These are phyloP conservation scores for Cichladusa arquata DNA, from an alignment of 2,113 vertebrate species.

Conservation along the genomic window DNA sequence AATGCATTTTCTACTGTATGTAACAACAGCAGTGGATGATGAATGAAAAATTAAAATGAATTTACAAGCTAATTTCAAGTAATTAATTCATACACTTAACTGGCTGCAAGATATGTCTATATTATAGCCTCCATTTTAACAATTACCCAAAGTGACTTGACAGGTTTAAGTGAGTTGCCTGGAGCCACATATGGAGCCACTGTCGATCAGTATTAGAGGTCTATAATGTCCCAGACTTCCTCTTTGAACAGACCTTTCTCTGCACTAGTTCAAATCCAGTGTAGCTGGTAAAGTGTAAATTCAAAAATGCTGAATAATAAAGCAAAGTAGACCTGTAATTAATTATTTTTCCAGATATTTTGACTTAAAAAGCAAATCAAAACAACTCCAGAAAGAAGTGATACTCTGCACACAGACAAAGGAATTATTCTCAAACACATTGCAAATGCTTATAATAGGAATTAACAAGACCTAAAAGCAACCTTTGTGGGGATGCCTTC, in stretches of 20 bases:
- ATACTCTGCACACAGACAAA: background rate
- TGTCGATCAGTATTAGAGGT: constrained; percentile 12
- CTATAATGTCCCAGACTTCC: background rate
- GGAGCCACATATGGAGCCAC: background rate
- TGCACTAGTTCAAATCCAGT: background rate
- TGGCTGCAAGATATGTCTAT: background rate
- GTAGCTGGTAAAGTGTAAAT: background rate
- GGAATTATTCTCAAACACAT: background rate
- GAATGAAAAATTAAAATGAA: background rate
- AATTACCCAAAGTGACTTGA: constrained; percentile 26
- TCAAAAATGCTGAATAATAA: background rate
- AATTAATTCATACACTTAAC: constrained; percentile 29
- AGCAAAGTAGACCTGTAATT: background rate
- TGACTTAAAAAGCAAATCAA: background rate
- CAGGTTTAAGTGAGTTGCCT: constrained; percentile 4
- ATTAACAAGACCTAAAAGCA: background rate
- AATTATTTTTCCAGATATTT: background rate
- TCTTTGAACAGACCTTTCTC: background rate
- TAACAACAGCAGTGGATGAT: background rate
- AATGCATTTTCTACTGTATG: background rate
- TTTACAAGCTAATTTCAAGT: background rate
- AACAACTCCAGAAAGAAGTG: background rate
- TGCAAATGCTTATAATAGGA: background rate
- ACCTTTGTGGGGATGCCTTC: background rate
- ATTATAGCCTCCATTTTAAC: background rate